These are phyloP conservation scores for Nylanderia fulva DNA, from an alignment of 1,140 invertebrate genomes.

Conservation along the genomic window DNA sequence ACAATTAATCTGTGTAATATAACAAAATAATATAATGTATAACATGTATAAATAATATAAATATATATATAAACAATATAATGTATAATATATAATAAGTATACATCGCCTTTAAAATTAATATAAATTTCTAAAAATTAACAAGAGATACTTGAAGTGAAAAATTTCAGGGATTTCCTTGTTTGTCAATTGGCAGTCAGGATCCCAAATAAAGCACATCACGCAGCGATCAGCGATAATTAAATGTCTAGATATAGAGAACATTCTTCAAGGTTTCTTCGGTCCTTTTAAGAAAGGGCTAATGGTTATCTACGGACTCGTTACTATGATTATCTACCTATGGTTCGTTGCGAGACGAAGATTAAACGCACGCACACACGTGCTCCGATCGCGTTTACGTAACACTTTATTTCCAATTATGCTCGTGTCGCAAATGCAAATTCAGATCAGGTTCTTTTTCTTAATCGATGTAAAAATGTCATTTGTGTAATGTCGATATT, in stretches of 20 bases:
- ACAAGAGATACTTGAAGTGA: background rate
- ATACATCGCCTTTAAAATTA: background rate
- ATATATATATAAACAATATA: too few species aligned
- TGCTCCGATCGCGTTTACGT: constrained; percentile 33
- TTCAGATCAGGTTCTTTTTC: background rate
- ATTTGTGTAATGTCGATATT: background rate
- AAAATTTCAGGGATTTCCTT: too few species aligned
- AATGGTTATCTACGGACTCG: background rate
- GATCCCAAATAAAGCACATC: too few species aligned
- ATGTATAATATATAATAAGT: too few species aligned
- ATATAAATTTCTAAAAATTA: background rate
- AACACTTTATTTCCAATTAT: constrained; percentile 10
- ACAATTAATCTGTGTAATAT: background rate
- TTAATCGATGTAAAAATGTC: too few species aligned
- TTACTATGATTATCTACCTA: too few species aligned
- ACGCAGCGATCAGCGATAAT: too few species aligned
- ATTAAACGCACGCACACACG: background rate
- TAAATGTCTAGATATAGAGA: background rate
- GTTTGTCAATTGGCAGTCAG: too few species aligned
- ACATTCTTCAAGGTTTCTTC: background rate
- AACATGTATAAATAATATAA: background rate
- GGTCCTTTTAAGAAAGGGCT: background rate
- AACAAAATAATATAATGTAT: too few species aligned
- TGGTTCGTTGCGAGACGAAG: background rate
- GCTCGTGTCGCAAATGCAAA: background rate